These are phyloP conservation scores for Takifugu bimaculatus DNA, from an alignment of 2,113 vertebrate species.

Conservation along the genomic window DNA sequence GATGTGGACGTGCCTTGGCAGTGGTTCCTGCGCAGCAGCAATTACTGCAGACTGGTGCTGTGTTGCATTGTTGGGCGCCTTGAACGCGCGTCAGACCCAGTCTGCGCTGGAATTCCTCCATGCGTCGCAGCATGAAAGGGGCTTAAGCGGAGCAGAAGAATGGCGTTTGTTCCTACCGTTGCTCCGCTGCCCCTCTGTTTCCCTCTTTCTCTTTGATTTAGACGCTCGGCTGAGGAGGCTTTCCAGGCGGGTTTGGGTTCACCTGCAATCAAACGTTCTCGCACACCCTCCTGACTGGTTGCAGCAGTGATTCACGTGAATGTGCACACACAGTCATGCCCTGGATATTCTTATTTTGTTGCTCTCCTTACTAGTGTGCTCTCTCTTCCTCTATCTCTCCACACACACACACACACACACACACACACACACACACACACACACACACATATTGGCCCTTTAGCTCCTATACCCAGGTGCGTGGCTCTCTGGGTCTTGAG, in stretches of 20 bases:
- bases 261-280: too few species aligned
- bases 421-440: conserved; percentile 1
- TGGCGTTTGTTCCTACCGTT: conserved; percentile 46
- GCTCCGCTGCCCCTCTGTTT: conserved; percentile 16
- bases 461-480: conserved; percentile 49
- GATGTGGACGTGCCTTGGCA: conserved; percentile 37
- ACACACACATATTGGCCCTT: conserved; percentile 21
- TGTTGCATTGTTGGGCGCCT: conserved; percentile 55
- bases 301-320: too few species aligned
- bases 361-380: neutral
- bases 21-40: conserved; percentile 43
- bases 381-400: neutral
- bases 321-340: too few species aligned
- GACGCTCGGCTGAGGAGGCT: conserved; percentile 3
- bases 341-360: neutral
- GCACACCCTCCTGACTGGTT: too few species aligned
- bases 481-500: conserved; percentile 27
- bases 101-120: conserved; percentile 48
- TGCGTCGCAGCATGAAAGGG: conserved; percentile 51
- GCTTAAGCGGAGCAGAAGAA: conserved; percentile 53
- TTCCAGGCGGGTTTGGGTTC: neutral
- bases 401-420: neutral
- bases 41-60: conserved; percentile 54
- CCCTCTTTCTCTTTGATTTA: conserved; percentile 1
- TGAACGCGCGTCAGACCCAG: conserved; percentile 57